Conservation (phyloP, 37 sponge, comb jelly and placozoan species). For the Hexactinellida sp. region DNA sequence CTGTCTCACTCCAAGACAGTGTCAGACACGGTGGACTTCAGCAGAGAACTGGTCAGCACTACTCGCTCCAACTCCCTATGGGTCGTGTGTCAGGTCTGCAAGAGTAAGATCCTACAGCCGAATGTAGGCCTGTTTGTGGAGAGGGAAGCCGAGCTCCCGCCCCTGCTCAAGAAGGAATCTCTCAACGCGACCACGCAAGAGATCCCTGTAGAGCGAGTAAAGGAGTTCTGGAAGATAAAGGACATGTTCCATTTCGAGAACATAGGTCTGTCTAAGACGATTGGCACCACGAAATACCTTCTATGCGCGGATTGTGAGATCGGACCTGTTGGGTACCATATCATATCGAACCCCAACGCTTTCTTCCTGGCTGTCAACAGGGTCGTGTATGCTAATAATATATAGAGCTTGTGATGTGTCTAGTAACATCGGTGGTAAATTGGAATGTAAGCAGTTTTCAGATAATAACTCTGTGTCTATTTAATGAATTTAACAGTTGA, state of each 20-base stretch:
- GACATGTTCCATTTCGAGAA: constrained; percentile 96
- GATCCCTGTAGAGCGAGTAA: constrained; percentile 41
- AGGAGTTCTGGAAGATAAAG: constrained; percentile 57
- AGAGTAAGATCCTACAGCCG: constrained; percentile 13
- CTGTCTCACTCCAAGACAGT: constrained; percentile 4
- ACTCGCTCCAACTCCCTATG: not conserved
- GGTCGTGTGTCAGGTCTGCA: not conserved
- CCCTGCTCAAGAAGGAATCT: not conserved
- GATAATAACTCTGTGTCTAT: not conserved
- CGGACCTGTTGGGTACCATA: constrained; percentile 90
- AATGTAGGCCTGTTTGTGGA: not conserved
- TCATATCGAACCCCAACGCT: constrained; percentile 30
- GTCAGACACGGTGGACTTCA: not conserved
- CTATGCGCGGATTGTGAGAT: constrained; percentile 98
- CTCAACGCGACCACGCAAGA: not conserved
- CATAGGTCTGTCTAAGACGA: constrained; percentile 77
- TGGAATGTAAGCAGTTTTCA: not conserved
- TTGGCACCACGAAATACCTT: constrained; percentile 57
- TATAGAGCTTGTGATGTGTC: not conserved
- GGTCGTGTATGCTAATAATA: constrained; percentile 50
- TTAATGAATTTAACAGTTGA: not conserved
- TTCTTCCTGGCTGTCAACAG: constrained; percentile 68
- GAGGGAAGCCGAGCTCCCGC: not conserved
- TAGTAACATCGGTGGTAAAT: not conserved
- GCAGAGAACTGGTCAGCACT: not conserved